Evolutionary conservation across 2,797 vertebrate species (phyloP).

Genomic region (Allobates femoralis): DNA sequence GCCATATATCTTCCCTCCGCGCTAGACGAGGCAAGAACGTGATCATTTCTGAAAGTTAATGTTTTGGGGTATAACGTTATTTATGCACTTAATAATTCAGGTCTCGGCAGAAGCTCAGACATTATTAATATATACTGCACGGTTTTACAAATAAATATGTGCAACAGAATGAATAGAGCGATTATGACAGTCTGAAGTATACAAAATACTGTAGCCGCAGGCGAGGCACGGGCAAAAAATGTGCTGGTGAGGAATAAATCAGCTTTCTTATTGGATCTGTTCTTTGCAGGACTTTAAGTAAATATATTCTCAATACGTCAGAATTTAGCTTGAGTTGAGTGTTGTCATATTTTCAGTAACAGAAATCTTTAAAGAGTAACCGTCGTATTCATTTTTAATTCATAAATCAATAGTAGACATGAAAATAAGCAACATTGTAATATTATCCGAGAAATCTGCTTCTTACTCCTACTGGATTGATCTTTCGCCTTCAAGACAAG

Average conservation of each 20-base stretch:
- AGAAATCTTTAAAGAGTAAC: too few species aligned
- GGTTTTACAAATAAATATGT: slow-evolving; percentile 40
- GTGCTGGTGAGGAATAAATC: background rate
- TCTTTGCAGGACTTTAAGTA: background rate
- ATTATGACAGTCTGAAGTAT: background rate
- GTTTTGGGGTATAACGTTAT: slow-evolving; percentile 46
- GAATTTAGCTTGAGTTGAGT: background rate
- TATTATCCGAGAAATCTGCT: too few species aligned
- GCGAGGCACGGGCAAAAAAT: background rate
- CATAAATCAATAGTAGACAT: too few species aligned
- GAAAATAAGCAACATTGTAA: too few species aligned
- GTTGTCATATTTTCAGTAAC: background rate
- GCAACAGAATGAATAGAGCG: slow-evolving; percentile 14
- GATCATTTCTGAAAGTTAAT: slow-evolving; percentile 51
- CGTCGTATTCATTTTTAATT: background rate
- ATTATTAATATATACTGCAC: slow-evolving; percentile 37
- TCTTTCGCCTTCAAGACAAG: too few species aligned
- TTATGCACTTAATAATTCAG: slow-evolving; percentile 59
- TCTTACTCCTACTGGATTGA: too few species aligned
- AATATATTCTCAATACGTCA: background rate
- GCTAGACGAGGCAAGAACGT: slow-evolving; percentile 22
- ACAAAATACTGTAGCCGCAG: background rate
- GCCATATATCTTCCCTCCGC: slow-evolving; percentile 43
- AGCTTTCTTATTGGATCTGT: background rate
- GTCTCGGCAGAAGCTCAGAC: background rate